A percentile compares a stretch with the other conserved stretches of the same genome.
Evolutionary conservation across 2,797 vertebrate genomes (phyloP).

Genomic region (Argentina silus): DNA sequence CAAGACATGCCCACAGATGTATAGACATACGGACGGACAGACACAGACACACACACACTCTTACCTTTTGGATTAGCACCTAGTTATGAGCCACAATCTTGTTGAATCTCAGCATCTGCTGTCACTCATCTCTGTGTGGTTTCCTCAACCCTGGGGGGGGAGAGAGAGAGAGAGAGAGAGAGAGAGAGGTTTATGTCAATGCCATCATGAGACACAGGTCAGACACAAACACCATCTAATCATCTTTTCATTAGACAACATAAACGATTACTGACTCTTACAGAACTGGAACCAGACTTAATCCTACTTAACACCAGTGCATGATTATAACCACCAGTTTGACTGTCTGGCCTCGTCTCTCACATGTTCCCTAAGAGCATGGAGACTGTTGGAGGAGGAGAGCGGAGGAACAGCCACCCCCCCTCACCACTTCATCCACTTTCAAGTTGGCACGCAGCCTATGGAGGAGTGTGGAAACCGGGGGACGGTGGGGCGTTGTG

Average conservation of each 20-base stretch:
- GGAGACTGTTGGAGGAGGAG: background rate
- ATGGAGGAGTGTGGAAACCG: constrained; percentile 25
- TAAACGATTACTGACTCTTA: too few species aligned
- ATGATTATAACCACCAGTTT: background rate
- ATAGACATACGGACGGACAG: constrained; percentile 9
- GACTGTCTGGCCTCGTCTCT: background rate
- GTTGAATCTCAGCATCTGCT: constrained; percentile 61
- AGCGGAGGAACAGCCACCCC: background rate
- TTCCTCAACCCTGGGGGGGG: constrained; percentile 51
- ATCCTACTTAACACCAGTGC: background rate
- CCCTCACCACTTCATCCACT: background rate
- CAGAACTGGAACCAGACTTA: background rate
- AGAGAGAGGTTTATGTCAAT: background rate
- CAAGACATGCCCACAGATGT: constrained; percentile 11
- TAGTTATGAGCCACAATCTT: constrained; percentile 63
- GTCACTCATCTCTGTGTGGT: constrained; percentile 66
- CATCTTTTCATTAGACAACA: too few species aligned
- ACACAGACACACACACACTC: constrained; percentile 13
- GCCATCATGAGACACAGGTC: background rate
- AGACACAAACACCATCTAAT: background rate
- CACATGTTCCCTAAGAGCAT: background rate
- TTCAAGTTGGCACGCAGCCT: background rate
- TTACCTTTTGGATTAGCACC: constrained; percentile 71
- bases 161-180: background rate
- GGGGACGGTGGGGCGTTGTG: constrained; percentile 13